Evolutionary conservation across 2,113 vertebrate species (phyloP), one percentile per base, ranked within the genome.

Genomic region (Pelvicachromis taeniatus): DNA sequence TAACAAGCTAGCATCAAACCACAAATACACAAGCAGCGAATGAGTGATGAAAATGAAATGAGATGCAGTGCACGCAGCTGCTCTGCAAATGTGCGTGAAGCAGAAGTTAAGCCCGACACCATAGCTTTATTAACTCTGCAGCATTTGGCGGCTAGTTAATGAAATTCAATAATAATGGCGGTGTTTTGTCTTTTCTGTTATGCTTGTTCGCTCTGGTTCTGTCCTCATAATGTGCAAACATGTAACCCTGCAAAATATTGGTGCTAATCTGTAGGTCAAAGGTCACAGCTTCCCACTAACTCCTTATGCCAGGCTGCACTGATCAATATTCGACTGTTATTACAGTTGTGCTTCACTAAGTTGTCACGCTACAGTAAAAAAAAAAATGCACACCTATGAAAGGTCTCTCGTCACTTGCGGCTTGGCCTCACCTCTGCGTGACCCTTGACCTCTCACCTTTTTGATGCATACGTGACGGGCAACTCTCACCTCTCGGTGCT

Each of bases 41-140:
- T 82, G 83, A 85, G 52, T 79, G 87, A 82, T 84, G 58, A 77
- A 83, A 90, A 78, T 80, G 31, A 88, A 92, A 91, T 87, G 61
- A 86, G 63, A 80, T 3, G 6, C 17, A 50, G 58, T 83, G 59
- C 50, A 29, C 56, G 65, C 58, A 79, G 85, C 56, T 84, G 53
- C 63, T 81, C 77, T 78, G 82, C 77, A 90, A 86, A 90, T 75
- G 84, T 78, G 58, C 75, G 59, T 59, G 29, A 63, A 75, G 58
- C 33, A 48, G 58, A 80, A 92, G 85, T 33, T 68, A 90, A 89
- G 35, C 77, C 54, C 61, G 75, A 88, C 73, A 29, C 5, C 10
- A 9, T 2, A 2, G 65, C 45, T 83, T 87, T 86, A 85, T 86
- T 77, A 85, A 68, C 80, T 59, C 26, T 4, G 35, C 77, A 59